Base-by-base conservation (phyloP, 2,113 vertebrate species). In the Lophochroa leadbeateri region DNA sequence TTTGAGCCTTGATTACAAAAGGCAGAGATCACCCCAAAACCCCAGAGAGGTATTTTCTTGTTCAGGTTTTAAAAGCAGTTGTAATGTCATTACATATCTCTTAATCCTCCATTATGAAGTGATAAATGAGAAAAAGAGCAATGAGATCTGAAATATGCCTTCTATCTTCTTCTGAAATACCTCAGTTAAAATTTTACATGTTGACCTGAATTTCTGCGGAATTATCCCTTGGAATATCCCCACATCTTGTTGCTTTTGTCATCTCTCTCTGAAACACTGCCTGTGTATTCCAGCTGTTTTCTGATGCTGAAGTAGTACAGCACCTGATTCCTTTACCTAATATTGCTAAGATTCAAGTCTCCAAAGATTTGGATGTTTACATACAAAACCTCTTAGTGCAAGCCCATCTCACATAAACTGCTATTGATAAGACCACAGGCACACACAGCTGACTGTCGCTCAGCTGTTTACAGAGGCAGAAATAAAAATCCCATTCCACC, bases 401-500 rank as follows among this genome's bases (percentile, higher is more conserved):
- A 86, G 46, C 15, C 43, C 35, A n/a, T 92, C 46, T 93, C 79
- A 85, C 33, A 67, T 37, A 92, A 88, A 75, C 50, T 90, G 64
- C 81, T 94, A 92, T 71, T 96, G 86, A 92, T 96, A 93, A 88
- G 50, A 93, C 55, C 55, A 77, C 33, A 44, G 72, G 70, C 80
- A 60, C 52, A 78, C 50, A 71, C 39, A 92, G 55, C 27, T 92
- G 68, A 60, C 75, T 93, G 88, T 94, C 96, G 95, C 43, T 96
- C 93, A 94, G 63, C 37, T 94, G 79, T 94, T 90, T 86, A 67
- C 50, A 39, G 49, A 92, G 15, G 64, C 76, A 90, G 94, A 93
- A 96, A 90, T 50, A 88, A 90, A 94, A 95, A 90, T 90, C 92
- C 90, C 82, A 88, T 94, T 94, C 46, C 64, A 77, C 69, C 71